Percentiles rank a stretch among this genome's conserved stretches.
phyloP scores from a whole-genome alignment of 2,797 vertebrate genomes.

The Vireo griseus region DNA sequence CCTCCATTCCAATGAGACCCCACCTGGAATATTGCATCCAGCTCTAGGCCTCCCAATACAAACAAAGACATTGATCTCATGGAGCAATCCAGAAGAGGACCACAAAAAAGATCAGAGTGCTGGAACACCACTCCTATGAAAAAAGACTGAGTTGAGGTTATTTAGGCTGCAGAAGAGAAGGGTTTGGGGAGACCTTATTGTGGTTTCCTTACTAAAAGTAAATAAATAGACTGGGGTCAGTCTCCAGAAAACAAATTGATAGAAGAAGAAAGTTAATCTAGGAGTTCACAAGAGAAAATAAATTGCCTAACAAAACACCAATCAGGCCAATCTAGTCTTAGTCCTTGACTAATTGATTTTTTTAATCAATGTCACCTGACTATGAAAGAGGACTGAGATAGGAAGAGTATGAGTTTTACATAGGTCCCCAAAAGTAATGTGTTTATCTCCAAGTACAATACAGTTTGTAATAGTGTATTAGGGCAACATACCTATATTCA shows the following conservation, averaged over 20 bases:
- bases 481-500: background rate
- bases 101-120: background rate
- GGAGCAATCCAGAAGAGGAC: background rate
- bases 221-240: background rate
- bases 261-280: background rate
- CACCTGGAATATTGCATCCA: background rate
- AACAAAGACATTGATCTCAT: background rate
- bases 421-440: background rate
- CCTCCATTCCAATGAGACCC: background rate
- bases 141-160: background rate
- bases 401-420: rapidly evolving
- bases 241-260: background rate
- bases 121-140: background rate
- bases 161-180: background rate
- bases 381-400: background rate
- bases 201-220: background rate
- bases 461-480: background rate
- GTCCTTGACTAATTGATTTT: background rate
- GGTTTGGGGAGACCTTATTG: background rate
- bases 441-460: background rate
- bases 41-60: background rate
- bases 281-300: background rate
- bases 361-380: background rate
- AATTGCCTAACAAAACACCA: background rate
- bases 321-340: background rate